Evolutionary conservation across 2,113 vertebrate species (phyloP).

Genomic region (Garra rufa): DNA sequence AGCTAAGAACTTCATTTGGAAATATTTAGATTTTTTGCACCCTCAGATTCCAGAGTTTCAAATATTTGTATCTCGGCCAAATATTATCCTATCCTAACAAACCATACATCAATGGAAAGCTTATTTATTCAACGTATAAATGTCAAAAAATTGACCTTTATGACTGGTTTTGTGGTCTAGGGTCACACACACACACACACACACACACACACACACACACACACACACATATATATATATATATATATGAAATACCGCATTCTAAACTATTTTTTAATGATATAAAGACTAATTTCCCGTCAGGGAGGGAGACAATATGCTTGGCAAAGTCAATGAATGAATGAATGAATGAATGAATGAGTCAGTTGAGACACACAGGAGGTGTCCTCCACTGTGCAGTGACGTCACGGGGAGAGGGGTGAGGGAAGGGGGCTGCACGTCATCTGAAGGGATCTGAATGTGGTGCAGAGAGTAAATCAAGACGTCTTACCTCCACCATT

Average conservation of each 20-base stretch:
- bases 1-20: too few relatives aligned
- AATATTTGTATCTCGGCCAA: too few relatives aligned
- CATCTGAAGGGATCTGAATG: not conserved
- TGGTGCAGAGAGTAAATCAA: not conserved
- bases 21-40: too few relatives aligned
- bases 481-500: constrained; percentile 70
- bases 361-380: not conserved
- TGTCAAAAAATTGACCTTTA: too few relatives aligned
- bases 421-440: not conserved
- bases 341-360: constrained; percentile 25
- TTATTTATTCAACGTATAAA: too few relatives aligned
- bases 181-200: too few relatives aligned
- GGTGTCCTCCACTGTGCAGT: constrained; percentile 26
- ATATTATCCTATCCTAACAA: too few relatives aligned
- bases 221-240: not conserved
- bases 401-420: constrained; percentile 10
- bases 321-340: not conserved
- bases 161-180: too few relatives aligned
- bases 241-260: not conserved
- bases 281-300: not conserved
- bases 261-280: not conserved
- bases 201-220: too few relatives aligned
- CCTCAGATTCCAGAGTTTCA: too few relatives aligned
- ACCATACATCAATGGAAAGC: too few relatives aligned
- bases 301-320: not conserved